Conservation (phyloP, 2,888 invertebrate species). For the Tholera decimalis region DNA sequence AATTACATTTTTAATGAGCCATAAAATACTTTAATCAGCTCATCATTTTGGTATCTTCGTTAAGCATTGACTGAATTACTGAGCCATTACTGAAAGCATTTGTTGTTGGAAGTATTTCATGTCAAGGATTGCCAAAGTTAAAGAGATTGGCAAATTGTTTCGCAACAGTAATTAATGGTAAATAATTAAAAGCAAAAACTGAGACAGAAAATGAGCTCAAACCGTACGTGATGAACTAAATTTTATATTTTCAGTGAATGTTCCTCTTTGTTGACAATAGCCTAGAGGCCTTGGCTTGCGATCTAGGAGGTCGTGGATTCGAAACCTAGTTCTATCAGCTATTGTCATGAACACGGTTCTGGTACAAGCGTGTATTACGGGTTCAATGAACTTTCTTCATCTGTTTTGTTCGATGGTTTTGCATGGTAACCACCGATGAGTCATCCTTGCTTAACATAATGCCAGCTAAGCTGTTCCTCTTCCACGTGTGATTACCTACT, state of each 20-base stretch:
- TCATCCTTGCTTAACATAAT: background rate
- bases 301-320: constrained; percentile 33
- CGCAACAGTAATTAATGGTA: constrained; percentile 43
- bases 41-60: background rate
- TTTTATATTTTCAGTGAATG: constrained; percentile 13
- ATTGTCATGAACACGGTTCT: constrained; percentile 25
- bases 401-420: too few species aligned
- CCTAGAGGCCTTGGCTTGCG: constrained; percentile 31
- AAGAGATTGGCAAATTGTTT: constrained; percentile 26
- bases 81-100: constrained; percentile 11
- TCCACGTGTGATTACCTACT: background rate
- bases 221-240: constrained; percentile 37
- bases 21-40: constrained; percentile 29
- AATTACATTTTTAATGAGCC: constrained; percentile 18
- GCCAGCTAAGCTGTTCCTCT: background rate
- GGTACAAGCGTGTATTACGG: too few species aligned
- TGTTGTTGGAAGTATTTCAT: constrained; percentile 27
- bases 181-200: constrained; percentile 34
- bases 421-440: background rate
- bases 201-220: constrained; percentile 11
- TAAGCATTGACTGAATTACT: constrained; percentile 16
- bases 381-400: constrained; percentile 25
- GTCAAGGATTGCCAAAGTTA: constrained; percentile 38
- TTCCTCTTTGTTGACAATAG: constrained; percentile 9
- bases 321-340: constrained; percentile 26